These are phyloP conservation scores for Acanthopleura granulata DNA, from an alignment of 2,888 invertebrate genomes.

Conservation along the genomic window DNA sequence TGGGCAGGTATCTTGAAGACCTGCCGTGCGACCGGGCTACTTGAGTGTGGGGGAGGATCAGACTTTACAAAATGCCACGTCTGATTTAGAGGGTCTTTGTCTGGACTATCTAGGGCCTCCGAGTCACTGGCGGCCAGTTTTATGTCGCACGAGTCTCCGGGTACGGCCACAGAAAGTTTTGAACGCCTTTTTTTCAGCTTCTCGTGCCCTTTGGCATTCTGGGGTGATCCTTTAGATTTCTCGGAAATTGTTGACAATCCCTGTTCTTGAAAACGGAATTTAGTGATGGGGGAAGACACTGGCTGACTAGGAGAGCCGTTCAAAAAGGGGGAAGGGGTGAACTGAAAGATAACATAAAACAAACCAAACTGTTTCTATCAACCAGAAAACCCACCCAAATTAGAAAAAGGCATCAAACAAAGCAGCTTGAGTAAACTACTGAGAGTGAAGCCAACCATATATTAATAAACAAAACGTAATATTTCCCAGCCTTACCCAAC, in stretches of 20 bases:
- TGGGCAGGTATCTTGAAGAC: conserved; percentile 11
- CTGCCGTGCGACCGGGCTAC: background rate
- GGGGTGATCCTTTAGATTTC: background rate
- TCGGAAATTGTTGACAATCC: background rate
- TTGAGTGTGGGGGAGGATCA: background rate
- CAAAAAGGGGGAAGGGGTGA: conserved; percentile 35
- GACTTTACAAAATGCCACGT: background rate
- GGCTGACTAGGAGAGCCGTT: conserved; percentile 24
- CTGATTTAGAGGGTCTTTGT: background rate
- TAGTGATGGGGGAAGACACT: conserved; percentile 35
- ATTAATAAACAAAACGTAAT: no score
- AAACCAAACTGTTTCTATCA: conserved; percentile 27
- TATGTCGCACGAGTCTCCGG: background rate
- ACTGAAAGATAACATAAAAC: conserved; percentile 47
- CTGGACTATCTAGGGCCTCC: conserved; percentile 3
- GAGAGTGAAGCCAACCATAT: background rate
- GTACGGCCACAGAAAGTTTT: background rate
- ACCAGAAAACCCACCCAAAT: background rate
- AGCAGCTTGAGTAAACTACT: background rate
- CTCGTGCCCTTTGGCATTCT: background rate
- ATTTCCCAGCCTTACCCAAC: no score
- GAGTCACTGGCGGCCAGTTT: conserved; percentile 5
- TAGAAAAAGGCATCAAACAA: conserved; percentile 21
- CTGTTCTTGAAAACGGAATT: conserved; percentile 31
- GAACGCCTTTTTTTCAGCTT: background rate